A percentile compares a stretch with the other conserved stretches of the same genome.
These are phyloP conservation scores for Myotis findleyi DNA, from an alignment of 2,797 vertebrate genomes.

Conservation along the genomic window DNA sequence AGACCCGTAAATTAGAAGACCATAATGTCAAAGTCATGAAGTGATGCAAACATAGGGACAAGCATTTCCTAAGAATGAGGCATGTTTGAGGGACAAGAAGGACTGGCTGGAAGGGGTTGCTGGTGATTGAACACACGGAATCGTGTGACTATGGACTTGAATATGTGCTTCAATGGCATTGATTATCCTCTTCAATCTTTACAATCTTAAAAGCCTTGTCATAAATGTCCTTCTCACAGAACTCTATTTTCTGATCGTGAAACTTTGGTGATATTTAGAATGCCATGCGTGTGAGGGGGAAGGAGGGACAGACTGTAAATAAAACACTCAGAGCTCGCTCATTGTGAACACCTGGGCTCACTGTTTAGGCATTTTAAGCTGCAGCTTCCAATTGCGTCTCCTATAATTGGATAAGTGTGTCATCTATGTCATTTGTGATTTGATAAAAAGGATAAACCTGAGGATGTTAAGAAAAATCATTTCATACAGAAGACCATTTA, in stretches of 20 bases:
- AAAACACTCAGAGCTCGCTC: background rate
- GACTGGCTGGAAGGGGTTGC: background rate
- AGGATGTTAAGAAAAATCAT: background rate
- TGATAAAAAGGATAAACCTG: background rate
- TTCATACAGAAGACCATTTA: background rate
- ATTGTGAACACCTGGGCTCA: background rate
- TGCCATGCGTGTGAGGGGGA: accelerated
- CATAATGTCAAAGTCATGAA: background rate
- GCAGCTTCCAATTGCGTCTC: accelerated
- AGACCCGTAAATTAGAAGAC: no score
- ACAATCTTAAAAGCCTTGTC: background rate
- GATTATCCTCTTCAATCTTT: background rate
- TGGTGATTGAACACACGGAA: accelerated
- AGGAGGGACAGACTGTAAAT: background rate
- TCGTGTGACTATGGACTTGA: background rate
- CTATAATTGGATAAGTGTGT: background rate
- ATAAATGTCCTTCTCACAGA: background rate
- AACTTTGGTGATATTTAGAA: background rate
- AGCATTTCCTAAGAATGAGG: background rate
- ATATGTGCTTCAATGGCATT: no score
- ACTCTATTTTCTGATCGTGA: background rate
- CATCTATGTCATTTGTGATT: background rate
- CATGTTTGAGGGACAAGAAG: background rate
- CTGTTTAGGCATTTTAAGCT: background rate
- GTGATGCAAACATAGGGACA: background rate